Conservation (phyloP, 2,797 vertebrate genomes). For the Lerista edwardsae region DNA sequence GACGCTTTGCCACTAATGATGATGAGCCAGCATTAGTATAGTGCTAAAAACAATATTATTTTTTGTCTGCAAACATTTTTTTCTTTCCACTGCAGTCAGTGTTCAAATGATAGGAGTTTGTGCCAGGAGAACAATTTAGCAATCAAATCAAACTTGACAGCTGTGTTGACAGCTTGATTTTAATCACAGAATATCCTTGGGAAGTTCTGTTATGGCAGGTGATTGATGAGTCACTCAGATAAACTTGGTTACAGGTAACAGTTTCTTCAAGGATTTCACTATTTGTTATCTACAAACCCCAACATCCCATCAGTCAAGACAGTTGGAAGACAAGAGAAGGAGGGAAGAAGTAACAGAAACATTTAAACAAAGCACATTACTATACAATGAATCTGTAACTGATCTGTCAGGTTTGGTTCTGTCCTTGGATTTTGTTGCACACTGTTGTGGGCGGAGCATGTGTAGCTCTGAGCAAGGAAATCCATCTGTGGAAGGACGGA, state of each 20-base stretch:
- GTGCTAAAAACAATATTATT: not conserved
- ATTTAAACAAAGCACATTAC: not conserved
- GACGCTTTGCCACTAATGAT: not conserved
- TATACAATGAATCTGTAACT: not conserved
- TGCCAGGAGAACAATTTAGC: not conserved
- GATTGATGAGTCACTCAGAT: conserved; percentile 39
- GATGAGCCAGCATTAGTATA: not conserved
- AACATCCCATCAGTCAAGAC: conserved; percentile 23
- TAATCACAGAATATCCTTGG: not conserved
- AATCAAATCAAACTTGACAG: not conserved
- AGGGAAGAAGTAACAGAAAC: not conserved
- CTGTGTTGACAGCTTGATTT: not conserved
- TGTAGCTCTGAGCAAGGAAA: not conserved
- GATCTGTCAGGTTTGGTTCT: not conserved
- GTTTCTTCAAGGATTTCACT: conserved; percentile 24
- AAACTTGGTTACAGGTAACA: not conserved
- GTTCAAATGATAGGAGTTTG: not conserved
- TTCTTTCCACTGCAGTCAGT: not conserved
- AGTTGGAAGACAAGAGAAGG: conserved; percentile 12
- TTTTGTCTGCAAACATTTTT: not conserved
- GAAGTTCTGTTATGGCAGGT: conserved; percentile 26
- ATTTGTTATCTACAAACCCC: conserved; percentile 22
- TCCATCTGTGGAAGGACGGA: no score
- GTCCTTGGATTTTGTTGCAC: not conserved
- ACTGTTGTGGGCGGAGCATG: no score